Base-by-base conservation (phyloP, 2,888 invertebrate species). In the Sphecodes monilicornis region DNA sequence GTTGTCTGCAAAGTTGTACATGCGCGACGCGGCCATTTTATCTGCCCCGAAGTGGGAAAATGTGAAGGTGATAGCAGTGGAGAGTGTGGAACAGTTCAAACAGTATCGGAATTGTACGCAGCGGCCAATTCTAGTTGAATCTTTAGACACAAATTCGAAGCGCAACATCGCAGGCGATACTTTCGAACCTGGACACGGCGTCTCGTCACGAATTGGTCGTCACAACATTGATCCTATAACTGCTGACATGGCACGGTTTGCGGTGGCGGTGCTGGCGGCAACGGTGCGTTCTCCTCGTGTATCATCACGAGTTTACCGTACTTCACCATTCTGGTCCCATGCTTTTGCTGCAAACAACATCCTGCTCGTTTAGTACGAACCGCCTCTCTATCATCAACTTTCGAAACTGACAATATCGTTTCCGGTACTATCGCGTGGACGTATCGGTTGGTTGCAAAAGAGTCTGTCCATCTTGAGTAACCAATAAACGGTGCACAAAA, bases 241-340 rank as follows among this genome's bases (percentile, higher is more conserved):
- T 82, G 83, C 72, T 86, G 89, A 68, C 86, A 90, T 57, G 87
- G 72, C 76, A 84, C 46, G n/a, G 78, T 82, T 76, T 86, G 86
- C 41, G 85, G 74, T 29, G 82, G 72, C 69, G 84, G 71, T 41
- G 95, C 95, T 71, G 96, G 95, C 0, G 97, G 97, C 29, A 97
- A 91, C 0, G 97, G 97, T 0, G 97, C 96, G 88, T 97, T 96
- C 90, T 97, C 97, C 94, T 97, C 97, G 91, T 96, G 96, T 76
- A 97, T 96, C 96, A 97, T 97, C 84, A 96, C 96, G 86, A 97
- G 92, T 84, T 96, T 96, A 90, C 96, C 96, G 91, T 96, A 96
- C 46, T 94, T 93, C 57, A 96, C 95, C 86, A 94, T 94, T 86
- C 94, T 94, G 89, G 95, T 95, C 87, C 94, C 95, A 91, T 93